These are phyloP conservation scores for Psylliodes chrysocephalus DNA, from an alignment of 2,888 invertebrate species.

Conservation along the genomic window DNA sequence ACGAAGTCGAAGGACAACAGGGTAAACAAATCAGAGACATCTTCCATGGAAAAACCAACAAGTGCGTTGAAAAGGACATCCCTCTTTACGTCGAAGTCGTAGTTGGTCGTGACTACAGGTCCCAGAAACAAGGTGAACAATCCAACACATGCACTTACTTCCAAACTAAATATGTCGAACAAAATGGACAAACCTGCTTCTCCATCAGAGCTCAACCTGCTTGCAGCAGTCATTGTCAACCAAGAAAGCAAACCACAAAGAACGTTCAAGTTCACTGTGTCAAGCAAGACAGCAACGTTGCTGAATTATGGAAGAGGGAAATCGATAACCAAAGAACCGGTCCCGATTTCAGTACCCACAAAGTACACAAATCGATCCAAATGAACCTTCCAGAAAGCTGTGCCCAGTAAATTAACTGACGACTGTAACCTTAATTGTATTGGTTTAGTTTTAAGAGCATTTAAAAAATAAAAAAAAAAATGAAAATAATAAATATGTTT, in stretches of 20 bases:
- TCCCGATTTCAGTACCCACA: slow-evolving; percentile 66
- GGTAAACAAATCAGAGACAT: slow-evolving; percentile 54
- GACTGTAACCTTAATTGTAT: not conserved
- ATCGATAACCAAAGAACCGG: slow-evolving; percentile 64
- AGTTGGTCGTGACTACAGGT: slow-evolving; percentile 43
- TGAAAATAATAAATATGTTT: not conserved
- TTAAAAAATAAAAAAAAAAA: slow-evolving; percentile 33
- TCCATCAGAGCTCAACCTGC: slow-evolving; percentile 67
- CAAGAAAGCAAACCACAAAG: slow-evolving; percentile 59
- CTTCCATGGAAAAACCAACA: slow-evolving; percentile 60
- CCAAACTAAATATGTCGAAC: slow-evolving; percentile 68
- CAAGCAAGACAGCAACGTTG: slow-evolving; percentile 47
- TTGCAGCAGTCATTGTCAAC: slow-evolving; percentile 66
- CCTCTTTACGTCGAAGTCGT: slow-evolving; percentile 63
- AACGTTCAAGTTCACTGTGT: slow-evolving; percentile 65
- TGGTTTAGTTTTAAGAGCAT: slow-evolving; percentile 28
- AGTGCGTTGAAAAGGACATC: slow-evolving; percentile 55
- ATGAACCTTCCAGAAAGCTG: slow-evolving; percentile 58
- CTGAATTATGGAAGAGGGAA: slow-evolving; percentile 58
- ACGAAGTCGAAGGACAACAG: slow-evolving; percentile 65
- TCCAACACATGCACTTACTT: slow-evolving; percentile 51
- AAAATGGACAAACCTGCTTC: slow-evolving; percentile 70
- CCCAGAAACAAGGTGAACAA: slow-evolving; percentile 41
- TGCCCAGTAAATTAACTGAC: slow-evolving; percentile 20
- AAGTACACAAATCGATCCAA: slow-evolving; percentile 55